These are phyloP conservation scores for Cremastinae sp. DNA, from an alignment of 2,888 invertebrate genomes.

Conservation along the genomic window DNA sequence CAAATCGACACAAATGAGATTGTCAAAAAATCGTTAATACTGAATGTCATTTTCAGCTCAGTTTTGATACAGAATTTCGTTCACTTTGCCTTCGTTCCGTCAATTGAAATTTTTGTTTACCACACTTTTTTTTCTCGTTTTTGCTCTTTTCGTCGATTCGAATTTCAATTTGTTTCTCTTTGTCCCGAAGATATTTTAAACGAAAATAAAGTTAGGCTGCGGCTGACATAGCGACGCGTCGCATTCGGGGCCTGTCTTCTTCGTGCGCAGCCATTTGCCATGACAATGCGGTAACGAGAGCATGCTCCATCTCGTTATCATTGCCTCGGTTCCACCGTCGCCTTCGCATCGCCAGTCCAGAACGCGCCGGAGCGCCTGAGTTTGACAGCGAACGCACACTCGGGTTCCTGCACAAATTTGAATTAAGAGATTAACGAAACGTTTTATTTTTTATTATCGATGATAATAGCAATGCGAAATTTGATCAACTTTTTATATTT, in stretches of 20 bases:
- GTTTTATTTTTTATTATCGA: neutral
- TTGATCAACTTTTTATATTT: constrained; percentile 2
- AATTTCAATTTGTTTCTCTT: constrained; percentile 9
- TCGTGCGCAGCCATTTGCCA: constrained; percentile 90
- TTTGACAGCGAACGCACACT: constrained; percentile 91
- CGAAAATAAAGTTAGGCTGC: constrained; percentile 73
- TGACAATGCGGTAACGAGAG: constrained; percentile 93
- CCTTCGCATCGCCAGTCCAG: constrained; percentile 91
- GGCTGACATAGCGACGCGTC: constrained; percentile 72
- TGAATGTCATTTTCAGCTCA: neutral
- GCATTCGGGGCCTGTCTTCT: constrained; percentile 75
- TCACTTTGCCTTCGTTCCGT: neutral
- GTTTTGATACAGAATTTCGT: neutral
- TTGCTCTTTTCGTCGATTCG: neutral
- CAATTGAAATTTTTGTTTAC: neutral
- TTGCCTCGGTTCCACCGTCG: constrained; percentile 84
- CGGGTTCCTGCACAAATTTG: constrained; percentile 83
- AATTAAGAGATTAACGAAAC: constrained; percentile 51
- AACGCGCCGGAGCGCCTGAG: constrained; percentile 88
- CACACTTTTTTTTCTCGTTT: neutral
- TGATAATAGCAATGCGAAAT: too few species aligned
- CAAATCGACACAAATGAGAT: constrained; percentile 6
- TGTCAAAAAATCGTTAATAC: constrained; percentile 11
- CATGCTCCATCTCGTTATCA: constrained; percentile 90
- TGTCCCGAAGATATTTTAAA: constrained; percentile 60